Base-by-base conservation (phyloP, 2,888 invertebrate species). In the Baccha elongata region DNA sequence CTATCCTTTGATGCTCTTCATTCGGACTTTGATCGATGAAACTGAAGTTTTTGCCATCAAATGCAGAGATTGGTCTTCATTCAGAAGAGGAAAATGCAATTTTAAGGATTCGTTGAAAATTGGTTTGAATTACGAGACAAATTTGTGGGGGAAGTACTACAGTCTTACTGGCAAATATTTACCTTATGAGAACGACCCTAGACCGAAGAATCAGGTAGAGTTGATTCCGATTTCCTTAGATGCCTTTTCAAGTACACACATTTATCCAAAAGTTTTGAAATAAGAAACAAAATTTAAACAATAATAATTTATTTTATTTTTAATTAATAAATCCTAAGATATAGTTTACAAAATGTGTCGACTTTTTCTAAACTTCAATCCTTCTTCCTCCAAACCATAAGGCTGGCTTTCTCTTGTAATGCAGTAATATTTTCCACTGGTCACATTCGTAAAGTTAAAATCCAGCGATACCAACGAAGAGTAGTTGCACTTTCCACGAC, bases 1-100 rank as follows among this genome's bases (percentile, higher is more conserved):
- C 85, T 89, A 89, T 48, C 87, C 90, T 0, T 89, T 89, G 64
- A 74, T 88, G 1, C 69, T 89, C 1, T 89, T 89, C 64, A 88
- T 89, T 87, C 89, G 89, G 81, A 87, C 89, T 0, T 85, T 78
- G 1, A 52, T 40, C 13, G 58, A 65, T 8, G 29, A 17, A 8
- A 58, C 55, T 1, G 8, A 40, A 8, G 42, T 71, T 8, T 58
- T 5, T 6, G 76, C 71, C 10, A 64, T 65, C 6, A 78, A 58
- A 21, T 78, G 76, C 15, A 55, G 71, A 1, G 64, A 62, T 3
- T 78, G 76, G 76, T 11, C 48, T 11, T 32, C 35, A 2, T 78
- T 65, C n/a, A 46, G 64, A 5, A 53, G 64, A 3, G 76, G 76
- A 8, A 64, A 50, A n/a, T 78, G 76, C 11, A 71, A 78, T 42